Base-by-base conservation (phyloP, 1,140 invertebrate species). In the Diprion similis region DNA sequence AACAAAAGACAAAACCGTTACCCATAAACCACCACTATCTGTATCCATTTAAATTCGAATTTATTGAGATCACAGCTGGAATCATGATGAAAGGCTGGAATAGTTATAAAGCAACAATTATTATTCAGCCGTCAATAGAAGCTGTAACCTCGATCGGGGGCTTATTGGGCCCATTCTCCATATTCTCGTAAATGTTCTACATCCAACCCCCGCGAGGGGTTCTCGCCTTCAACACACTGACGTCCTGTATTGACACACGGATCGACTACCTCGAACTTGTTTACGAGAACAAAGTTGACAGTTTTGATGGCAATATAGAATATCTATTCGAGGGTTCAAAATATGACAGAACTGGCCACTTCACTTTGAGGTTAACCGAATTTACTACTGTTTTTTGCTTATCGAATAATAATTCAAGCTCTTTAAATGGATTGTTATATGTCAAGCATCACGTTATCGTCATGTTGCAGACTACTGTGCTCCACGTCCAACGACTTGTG, bases 321-420 rank as follows among this genome's bases (percentile, higher is more conserved):
- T 91, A 89, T 84, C 83, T 91, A 68, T 78, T 91, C n/a, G 90
- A 91, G 81, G 89, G 89, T 77, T 90, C 90, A 70, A 68, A 83
- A 13, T 88, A 90, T 70, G 91, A 92, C 76, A 88, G 86, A 74
- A 84, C 90, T 68, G 90, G 91, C 71, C 90, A 91, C 78, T 91
- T 91, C 80, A 85, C 86, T 75, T 78, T 91, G n/a, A 89, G 90
- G 84, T 86, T 88, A 78, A 73, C 82, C 45, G 68, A 80, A 85
- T 87, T 82, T 71, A 78, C 47, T 74, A 78, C 48, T 68, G 87
- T 10, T 87, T 89, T 70, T 79, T 73, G 88, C 11, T 66, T 73
- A 8, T 79, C 78, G 19, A 78, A 87, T 46, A 76, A 80, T 68
- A 78, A 81, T 0, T 84, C 85, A 59, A 1, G 10, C 1, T 71